Evolutionary conservation across 2,797 vertebrate species (phyloP).

Genomic region (Brachyrhaphis roseni): DNA sequence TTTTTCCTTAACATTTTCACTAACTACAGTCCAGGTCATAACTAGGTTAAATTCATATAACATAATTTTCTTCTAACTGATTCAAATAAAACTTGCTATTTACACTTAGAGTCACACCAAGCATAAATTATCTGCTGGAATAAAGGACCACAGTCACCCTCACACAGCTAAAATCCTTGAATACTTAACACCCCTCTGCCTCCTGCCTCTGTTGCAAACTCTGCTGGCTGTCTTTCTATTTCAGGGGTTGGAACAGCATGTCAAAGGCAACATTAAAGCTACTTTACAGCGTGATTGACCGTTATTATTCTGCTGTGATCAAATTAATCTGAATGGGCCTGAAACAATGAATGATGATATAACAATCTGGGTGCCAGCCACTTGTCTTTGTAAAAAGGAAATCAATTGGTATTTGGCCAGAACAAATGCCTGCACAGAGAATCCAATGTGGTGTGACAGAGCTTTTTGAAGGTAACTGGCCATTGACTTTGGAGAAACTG

Average conservation of each 20-base stretch:
- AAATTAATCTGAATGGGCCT: slow-evolving; percentile 59
- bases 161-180: neutral
- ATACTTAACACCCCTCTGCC: neutral
- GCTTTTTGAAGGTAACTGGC: slow-evolving; percentile 34
- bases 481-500: slow-evolving; percentile 15
- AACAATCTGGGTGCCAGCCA: slow-evolving; percentile 57
- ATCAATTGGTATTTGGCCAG: slow-evolving; percentile 65
- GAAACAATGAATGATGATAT: slow-evolving; percentile 69
- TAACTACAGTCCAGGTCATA: neutral
- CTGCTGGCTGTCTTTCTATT: slow-evolving; percentile 29
- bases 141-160: neutral
- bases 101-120: neutral
- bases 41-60: neutral
- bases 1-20: neutral
- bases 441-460: slow-evolving; percentile 44
- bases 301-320: slow-evolving; percentile 60
- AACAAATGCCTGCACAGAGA: slow-evolving; percentile 47
- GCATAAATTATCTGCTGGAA: neutral
- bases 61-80: neutral
- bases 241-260: slow-evolving; percentile 35
- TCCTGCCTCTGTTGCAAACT: slow-evolving; percentile 43
- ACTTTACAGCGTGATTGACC: slow-evolving; percentile 60
- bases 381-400: slow-evolving; percentile 50
- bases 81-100: neutral
- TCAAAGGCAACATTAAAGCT: slow-evolving; percentile 49